Base-by-base conservation (phyloP, 1,140 invertebrate genomes). In the Holcopasites calliopsidis region DNA sequence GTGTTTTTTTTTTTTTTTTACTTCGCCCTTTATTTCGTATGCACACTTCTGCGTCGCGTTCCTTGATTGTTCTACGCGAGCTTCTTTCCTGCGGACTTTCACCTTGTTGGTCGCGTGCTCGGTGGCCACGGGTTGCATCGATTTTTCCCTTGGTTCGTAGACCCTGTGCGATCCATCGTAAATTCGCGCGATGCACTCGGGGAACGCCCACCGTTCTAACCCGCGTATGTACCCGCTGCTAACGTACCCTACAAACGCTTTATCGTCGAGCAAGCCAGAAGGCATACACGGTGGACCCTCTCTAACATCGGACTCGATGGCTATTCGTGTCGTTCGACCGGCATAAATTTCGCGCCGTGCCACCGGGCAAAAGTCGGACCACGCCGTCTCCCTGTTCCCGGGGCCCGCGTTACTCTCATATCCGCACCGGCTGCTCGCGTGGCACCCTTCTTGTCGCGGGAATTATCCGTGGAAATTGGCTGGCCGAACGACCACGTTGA, bases 341-440 rank as follows among this genome's bases (percentile, higher is more conserved):
- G 57, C 70, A 79, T 81, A 79, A 81, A 81, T 81, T 81, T 75
- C 10, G 31, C 21, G 21, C 21, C 18, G 13, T 1, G 2, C 23
- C 7, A n/a, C n/a, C n/a, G 3, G 26, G 16, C 65, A 42, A 55
- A 55, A 42, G 42, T 55, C 54, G 52, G 6, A 13, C 33, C 10
- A 16, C 47, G 11, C 13, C 21, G 5, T 40, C 13, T 13, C 0
- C 13, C 6, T 13, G 2, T 5, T 18, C 33, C 23, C n/a, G 33
- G 3, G n/a, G n/a, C 38, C 26, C 40, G 40, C 47, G 31, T 35
- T 57, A 7, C 23, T 18, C 21, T 35, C 3, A 16, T 35, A 33
- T 35, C 42, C 4, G n/a, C 11, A 11, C 31, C 35, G n/a, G n/a
- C n/a, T 55, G 8, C 3, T 6, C 3, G 3, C 23, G n/a, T 1